Conservation (phyloP, 2,888 invertebrate species). For the Aproaerema taeniolella region DNA sequence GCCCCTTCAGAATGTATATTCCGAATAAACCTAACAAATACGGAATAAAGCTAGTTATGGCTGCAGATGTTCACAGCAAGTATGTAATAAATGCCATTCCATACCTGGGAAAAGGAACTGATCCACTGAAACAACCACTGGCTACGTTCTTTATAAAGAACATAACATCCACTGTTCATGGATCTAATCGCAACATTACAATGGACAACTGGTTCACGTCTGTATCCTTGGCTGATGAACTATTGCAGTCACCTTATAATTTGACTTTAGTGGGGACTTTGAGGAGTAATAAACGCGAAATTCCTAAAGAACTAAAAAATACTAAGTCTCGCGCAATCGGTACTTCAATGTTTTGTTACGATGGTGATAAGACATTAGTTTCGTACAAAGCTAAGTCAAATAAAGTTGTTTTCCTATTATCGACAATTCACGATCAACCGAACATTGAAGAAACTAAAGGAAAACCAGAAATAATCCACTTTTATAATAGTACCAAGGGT, state of each 20-base stretch:
- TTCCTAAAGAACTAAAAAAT: constrained; percentile 1
- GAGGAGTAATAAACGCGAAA: constrained; percentile 1
- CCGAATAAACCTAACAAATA: constrained; percentile 21
- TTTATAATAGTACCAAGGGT: no score
- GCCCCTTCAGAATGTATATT: constrained; percentile 9
- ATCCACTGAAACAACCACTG: background rate
- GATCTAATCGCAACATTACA: constrained; percentile 10
- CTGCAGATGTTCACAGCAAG: constrained; percentile 29
- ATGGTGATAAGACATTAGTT: constrained; percentile 15
- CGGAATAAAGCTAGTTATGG: constrained; percentile 33
- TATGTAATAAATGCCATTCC: constrained; percentile 31
- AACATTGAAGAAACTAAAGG: constrained; percentile 10
- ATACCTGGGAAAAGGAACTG: constrained; percentile 16
- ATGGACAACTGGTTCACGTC: constrained; percentile 33
- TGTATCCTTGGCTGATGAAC: constrained; percentile 24
- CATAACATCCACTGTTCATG: background rate
- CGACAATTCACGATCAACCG: constrained; percentile 15
- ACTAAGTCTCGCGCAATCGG: background rate
- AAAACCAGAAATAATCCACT: constrained; percentile 20
- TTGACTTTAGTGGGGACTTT: constrained; percentile 23
- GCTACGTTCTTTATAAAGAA: constrained; percentile 1
- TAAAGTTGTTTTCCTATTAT: constrained; percentile 18
- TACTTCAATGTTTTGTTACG: constrained; percentile 13
- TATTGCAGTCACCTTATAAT: constrained; percentile 27
- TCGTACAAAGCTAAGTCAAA: constrained; percentile 19